phyloP scores from a whole-genome alignment of 1,140 invertebrate genomes.

The Acromyrmex charruanus region DNA sequence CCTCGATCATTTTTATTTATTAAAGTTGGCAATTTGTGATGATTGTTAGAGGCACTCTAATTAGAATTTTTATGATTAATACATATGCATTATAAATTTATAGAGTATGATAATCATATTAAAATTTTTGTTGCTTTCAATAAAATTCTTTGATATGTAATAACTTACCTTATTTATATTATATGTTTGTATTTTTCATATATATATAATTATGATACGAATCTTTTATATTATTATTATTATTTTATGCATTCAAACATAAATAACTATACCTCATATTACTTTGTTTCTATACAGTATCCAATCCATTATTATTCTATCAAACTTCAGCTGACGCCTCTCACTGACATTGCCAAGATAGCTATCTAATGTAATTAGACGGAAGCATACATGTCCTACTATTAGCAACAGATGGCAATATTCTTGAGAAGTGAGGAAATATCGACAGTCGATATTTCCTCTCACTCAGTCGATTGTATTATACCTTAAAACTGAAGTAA shows the following conservation, averaged over 20 bases:
- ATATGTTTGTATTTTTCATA: background rate
- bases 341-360: background rate
- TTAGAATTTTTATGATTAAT: background rate
- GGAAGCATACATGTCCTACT: background rate
- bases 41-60: background rate
- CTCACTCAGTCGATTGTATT: background rate
- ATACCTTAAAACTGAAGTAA: too few species aligned
- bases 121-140: background rate
- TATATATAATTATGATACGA: too few species aligned
- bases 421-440: background rate
- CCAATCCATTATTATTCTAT: background rate
- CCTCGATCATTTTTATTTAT: conserved; percentile 81
- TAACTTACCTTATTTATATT: background rate
- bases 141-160: background rate
- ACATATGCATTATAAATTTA: background rate
- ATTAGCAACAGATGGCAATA: conserved; percentile 18
- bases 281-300: background rate
- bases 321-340: background rate
- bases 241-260: background rate
- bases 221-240: background rate
- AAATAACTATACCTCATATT: background rate
- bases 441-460: conserved; percentile 7
- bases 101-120: background rate
- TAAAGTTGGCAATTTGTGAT: background rate
- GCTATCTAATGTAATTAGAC: background rate